Evolutionary conservation across 2,888 invertebrate species (phyloP), one percentile per base, ranked within the genome.

Genomic region (Amblyteles armatorius): DNA sequence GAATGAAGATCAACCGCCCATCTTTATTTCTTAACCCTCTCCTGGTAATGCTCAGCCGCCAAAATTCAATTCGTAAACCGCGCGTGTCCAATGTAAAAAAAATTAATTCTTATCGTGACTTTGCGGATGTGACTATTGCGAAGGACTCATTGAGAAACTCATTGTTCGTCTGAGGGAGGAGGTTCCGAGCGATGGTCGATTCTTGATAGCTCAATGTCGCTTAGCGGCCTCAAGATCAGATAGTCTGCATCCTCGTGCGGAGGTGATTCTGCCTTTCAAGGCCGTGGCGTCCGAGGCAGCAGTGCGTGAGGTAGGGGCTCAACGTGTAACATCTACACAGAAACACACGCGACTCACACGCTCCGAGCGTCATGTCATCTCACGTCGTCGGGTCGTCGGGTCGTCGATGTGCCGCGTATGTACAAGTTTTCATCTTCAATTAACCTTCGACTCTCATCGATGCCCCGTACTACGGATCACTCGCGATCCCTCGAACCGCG

Each of bases 381-480:
- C 79, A 76, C 84, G 82, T 84, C 79, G 82, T 76, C 84, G 86
- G 89, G 87, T 90, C 89, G 88, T 78, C 87, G 86, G 90, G 91
- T 89, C 90, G 88, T 89, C 90, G 89, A 89, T 92, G 91, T 88
- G 82, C 86, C 76, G 85, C 88, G 87, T 88, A 89, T 85, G 88
- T 88, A 80, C 26, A 63, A 69, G 50, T 84, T 87, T 86, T 84
- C 82, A 87, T 91, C 90, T 91, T 91, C 90, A 91, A 92, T 92
- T 92, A 92, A 92, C 91, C 91, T 90, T 90, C 87, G 79, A 76
- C 78, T 87, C 83, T 89, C 87, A 91, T 92, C 91, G 88, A 88
- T 86, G 83, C 82, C 82, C 81, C 78, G 72, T 52, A 48, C 79
- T 76, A 69, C 55, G 65, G 90, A 91, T 90, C 87, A 86, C 83